A percentile compares a stretch with the other conserved stretches of the same genome.
These are phyloP conservation scores for Menidia beryllina DNA, from an alignment of 2,113 vertebrate species.

Conservation along the genomic window DNA sequence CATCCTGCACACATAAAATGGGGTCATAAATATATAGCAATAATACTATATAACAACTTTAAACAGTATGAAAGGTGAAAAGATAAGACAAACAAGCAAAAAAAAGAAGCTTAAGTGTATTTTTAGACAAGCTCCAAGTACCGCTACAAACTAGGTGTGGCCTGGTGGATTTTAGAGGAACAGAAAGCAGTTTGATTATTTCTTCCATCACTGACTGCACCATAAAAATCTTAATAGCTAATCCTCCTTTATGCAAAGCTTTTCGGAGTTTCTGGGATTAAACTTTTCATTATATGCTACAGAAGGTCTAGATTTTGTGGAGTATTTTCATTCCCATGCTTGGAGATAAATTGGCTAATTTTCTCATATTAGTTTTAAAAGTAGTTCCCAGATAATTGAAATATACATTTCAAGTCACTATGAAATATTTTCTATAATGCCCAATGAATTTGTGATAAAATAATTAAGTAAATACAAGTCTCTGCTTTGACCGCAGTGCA, in stretches of 20 bases:
- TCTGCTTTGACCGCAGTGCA: slow-evolving; percentile 45
- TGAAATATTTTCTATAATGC: no score
- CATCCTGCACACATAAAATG: slow-evolving; percentile 4
- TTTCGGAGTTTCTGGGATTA: slow-evolving; percentile 54
- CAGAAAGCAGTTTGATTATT: background rate
- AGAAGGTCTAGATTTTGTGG: background rate
- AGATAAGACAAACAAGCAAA: slow-evolving; percentile 21
- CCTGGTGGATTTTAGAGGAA: background rate
- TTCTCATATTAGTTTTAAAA: no score
- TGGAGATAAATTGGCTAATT: no score
- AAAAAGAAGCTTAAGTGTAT: slow-evolving; percentile 4
- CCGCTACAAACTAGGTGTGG: background rate
- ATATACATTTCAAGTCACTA: no score
- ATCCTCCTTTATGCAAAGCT: slow-evolving; percentile 34
- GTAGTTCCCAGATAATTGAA: no score
- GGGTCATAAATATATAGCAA: no score
- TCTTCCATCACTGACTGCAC: slow-evolving; percentile 1
- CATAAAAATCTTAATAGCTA: slow-evolving; percentile 28
- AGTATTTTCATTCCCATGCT: background rate
- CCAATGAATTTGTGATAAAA: no score
- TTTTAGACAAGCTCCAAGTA: background rate
- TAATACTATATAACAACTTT: no score
- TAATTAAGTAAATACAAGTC: no score
- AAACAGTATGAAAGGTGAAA: background rate
- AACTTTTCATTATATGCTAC: slow-evolving; percentile 16